Evolutionary conservation across 2,113 vertebrate genomes (phyloP), one percentile per base, ranked within the genome.

Genomic region (Anolis sagrei): DNA sequence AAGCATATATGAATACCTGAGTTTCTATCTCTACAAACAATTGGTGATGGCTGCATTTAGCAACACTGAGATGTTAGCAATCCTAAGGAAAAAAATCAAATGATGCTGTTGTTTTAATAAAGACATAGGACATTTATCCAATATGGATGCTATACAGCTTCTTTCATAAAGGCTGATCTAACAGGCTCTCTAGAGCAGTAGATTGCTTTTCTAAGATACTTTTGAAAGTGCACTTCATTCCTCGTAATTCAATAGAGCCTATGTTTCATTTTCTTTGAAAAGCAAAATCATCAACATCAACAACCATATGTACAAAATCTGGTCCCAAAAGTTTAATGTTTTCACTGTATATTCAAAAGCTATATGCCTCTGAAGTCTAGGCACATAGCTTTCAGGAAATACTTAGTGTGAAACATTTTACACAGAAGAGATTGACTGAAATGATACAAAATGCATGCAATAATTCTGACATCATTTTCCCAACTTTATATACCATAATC

Each of bases 391-490:
- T 61, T n/a, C 68, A 69, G 76, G 80, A 91, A 93, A 85, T 1
- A 79, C 79, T 51, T 89, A 89, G 84, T 83, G 51, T 48, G 13
- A 74, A 83, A 34, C 87, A 77, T 54, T 75, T 90, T 21, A 75
- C 48, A 75, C 48, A 81, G 88, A 78, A 79, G 48, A 85, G 54
- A 66, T 62, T 68, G 76, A 77, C 6, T 85, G n/a, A 2, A 84
- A 87, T 93, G 62, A 86, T 93, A 92, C 89, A 89, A 70, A 86
- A 69, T 86, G 73, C 80, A 81, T 88, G 62, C 48, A 81, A 7
- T 32, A 0, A 61, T 7, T 34, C 84, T 93, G 86, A 85, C 49
- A 76, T 88, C 18, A 73, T 93, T 1, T 13, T 48, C 32, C 2
- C 27, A 69, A 11, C 25, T 18, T 76, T n/a, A 49, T 54, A 44